phyloP scores from a whole-genome alignment of 2,888 invertebrate genomes.

The Tortricodes alternella region DNA sequence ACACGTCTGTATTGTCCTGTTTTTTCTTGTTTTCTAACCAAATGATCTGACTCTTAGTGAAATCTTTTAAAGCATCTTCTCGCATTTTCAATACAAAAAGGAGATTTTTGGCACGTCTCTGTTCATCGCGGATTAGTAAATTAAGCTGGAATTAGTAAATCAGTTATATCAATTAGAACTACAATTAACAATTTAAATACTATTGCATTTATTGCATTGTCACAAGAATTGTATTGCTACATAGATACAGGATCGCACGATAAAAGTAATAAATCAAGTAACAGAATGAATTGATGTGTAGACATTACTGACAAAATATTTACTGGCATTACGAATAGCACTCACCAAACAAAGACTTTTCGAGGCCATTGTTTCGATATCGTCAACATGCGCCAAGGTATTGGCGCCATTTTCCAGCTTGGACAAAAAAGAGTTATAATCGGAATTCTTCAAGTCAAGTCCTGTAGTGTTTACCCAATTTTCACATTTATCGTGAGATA shows the following conservation, averaged over 20 bases:
- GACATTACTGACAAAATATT: conserved; percentile 51
- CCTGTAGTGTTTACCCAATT: conserved; percentile 53
- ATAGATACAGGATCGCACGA: conserved; percentile 30
- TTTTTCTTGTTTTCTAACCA: conserved; percentile 77
- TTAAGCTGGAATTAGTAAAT: conserved; percentile 64
- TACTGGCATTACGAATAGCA: conserved; percentile 65
- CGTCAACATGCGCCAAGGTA: conserved; percentile 43
- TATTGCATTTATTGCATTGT: neutral
- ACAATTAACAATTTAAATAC: neutral
- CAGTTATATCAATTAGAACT: conserved; percentile 18
- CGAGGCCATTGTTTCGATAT: conserved; percentile 74
- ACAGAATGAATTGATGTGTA: conserved; percentile 37
- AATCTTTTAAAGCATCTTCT: conserved; percentile 76
- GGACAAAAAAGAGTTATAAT: conserved; percentile 61
- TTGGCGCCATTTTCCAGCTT: conserved; percentile 63
- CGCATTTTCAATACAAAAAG: conserved; percentile 74
- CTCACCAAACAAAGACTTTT: conserved; percentile 80
- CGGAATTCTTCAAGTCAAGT: conserved; percentile 52
- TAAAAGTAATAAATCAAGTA: conserved; percentile 20
- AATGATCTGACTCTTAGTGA: conserved; percentile 75
- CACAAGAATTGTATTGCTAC: conserved; percentile 11
- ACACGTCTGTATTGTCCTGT: conserved; percentile 71
- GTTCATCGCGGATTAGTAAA: conserved; percentile 79
- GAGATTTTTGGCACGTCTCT: conserved; percentile 74
- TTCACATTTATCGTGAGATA: conserved; percentile 52